Conservation (phyloP, 2,113 vertebrate species). For the Neolamprologus brichardi region DNA sequence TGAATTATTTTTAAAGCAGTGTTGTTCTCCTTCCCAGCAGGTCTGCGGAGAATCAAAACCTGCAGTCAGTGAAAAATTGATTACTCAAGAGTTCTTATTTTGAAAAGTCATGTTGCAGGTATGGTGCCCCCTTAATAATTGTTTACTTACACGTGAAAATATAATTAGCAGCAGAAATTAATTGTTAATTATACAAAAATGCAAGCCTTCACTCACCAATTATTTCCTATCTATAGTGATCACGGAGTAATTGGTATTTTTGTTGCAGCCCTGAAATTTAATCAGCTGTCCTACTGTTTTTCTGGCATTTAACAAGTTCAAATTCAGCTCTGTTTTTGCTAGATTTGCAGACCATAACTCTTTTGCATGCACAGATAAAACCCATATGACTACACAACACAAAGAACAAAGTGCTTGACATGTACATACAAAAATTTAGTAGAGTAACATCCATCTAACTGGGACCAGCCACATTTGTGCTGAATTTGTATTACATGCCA, state of each 20-base stretch:
- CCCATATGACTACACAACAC: neutral
- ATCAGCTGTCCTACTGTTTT: neutral
- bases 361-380: neutral
- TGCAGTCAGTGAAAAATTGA: neutral
- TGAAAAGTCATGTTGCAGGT: neutral
- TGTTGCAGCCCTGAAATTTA: neutral
- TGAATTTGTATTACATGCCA: constrained; percentile 19
- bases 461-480: neutral
- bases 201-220: neutral
- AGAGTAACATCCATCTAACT: neutral
- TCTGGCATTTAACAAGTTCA: neutral
- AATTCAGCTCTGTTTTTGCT: neutral
- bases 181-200: neutral
- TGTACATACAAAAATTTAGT: neutral
- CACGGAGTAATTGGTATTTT: neutral
- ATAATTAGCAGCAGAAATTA: neutral
- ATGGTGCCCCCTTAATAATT: neutral
- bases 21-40: neutral
- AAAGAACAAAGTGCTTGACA: neutral
- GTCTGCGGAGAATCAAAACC: neutral
- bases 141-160: neutral
- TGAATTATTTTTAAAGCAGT: neutral
- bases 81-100: neutral
- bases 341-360: neutral
- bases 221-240: neutral